These are phyloP conservation scores for Melanophora roralis DNA, from an alignment of 2,888 invertebrate species.

Conservation along the genomic window DNA sequence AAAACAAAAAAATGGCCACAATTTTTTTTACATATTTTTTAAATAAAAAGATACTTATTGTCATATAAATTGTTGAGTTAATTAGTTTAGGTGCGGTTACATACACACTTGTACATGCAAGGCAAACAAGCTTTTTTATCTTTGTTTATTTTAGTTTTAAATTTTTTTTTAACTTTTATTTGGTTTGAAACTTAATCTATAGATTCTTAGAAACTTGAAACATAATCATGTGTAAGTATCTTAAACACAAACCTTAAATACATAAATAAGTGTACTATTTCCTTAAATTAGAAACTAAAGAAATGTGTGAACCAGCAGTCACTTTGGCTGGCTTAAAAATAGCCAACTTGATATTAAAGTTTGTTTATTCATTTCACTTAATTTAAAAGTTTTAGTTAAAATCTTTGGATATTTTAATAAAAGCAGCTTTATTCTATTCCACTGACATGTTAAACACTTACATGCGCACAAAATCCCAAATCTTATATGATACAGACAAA, in stretches of 20 bases:
- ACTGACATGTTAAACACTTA: too few species aligned
- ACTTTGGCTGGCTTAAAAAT: not conserved
- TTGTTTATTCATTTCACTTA: conserved; percentile 16
- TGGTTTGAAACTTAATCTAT: conserved; percentile 49
- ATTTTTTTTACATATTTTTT: conserved; percentile 43
- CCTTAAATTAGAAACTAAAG: conserved; percentile 53
- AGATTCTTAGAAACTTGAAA: conserved; percentile 59
- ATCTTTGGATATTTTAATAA: conserved; percentile 25
- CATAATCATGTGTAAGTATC: conserved; percentile 54
- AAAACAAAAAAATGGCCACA: conserved; percentile 48
- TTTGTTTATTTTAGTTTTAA: not conserved
- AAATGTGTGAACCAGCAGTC: conserved; percentile 47
- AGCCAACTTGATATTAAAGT: conserved; percentile 31
- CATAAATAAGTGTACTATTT: conserved; percentile 36
- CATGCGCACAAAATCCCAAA: too few species aligned
- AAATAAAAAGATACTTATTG: conserved; percentile 7
- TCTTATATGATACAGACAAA: too few species aligned
- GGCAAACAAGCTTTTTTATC: conserved; percentile 59
- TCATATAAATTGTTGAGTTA: conserved; percentile 37
- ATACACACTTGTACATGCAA: too few species aligned
- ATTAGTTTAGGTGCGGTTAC: conserved; percentile 61
- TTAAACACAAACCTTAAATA: conserved; percentile 29
- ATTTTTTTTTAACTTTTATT: conserved; percentile 3
- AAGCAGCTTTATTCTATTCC: too few species aligned
- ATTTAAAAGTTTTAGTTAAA: conserved; percentile 19